Evolutionary conservation across 2,113 vertebrate species (phyloP), one percentile per base, ranked within the genome.

Genomic region (Spheniscus mendiculus): DNA sequence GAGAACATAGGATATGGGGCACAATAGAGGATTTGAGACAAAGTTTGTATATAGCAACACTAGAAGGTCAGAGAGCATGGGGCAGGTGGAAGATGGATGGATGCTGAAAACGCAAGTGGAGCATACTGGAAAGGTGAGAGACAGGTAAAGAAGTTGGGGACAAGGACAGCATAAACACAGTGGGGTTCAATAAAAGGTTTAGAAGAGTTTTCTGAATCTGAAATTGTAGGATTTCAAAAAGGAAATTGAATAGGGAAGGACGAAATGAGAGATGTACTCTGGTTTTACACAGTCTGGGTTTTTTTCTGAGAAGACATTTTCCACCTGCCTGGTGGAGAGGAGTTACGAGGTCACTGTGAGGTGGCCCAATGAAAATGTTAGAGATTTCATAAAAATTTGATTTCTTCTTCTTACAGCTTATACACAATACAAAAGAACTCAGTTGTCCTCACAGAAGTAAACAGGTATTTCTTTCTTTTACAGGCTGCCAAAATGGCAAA

Each of bases 401-500:
- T 95, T 85, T 84, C 26, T 89, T 87, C 53, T 87, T 70, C 56
- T 83, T 90, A 65, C 25, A 84, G 69, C 65, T 91, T 93, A 36
- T 69, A 40, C 45, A 89, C 79, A 87, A 17, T 72, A 70, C 59
- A 97, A 84, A 84, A 96, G 71, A 89, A 84, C 72, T 90, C 59
- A 58, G 78, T 88, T 96, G 72, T 93, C 74, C 87, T 80, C 79
- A 56, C 66, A 69, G 89, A 93, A 97, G 74, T 97, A 85, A 97
- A 95, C 74, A 97, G 74, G 77, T 40, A 40, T 96, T 96, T 87
- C 87, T 98, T 98, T 95, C 94, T 97, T 98, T 98, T 97, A 30
- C 93, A 99, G 99, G 99, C 99, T 98, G 99, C 99, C 96, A 99
- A 99, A 99, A 99, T 99, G 99, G 99, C 99, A 97, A 99, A 99